phyloP scores from a whole-genome alignment of 2,113 vertebrate genomes.

The Aythya baeri region DNA sequence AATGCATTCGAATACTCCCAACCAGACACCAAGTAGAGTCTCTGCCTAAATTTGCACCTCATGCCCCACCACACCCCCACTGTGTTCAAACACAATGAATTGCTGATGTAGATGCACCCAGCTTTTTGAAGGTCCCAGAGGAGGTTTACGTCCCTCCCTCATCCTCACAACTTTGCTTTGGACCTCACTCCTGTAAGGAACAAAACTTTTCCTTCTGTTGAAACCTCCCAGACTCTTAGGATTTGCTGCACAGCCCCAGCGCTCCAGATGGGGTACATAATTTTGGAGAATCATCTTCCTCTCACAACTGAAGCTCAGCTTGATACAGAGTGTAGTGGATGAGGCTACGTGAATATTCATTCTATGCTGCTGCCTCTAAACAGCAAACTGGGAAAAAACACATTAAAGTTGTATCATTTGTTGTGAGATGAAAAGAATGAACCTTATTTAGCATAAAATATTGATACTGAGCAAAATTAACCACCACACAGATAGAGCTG shows the following conservation, averaged over 20 bases:
- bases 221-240: not conserved
- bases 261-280: not conserved
- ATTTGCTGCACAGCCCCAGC: not conserved
- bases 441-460: not conserved
- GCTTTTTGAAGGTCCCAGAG: too few relatives aligned
- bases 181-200: rapidly evolving
- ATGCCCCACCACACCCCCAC: not conserved
- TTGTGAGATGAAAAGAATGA: not conserved
- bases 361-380: not conserved
- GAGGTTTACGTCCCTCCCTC: not conserved
- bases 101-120: not conserved
- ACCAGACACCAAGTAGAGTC: not conserved
- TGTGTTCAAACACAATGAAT: too few relatives aligned
- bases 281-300: not conserved
- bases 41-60: not conserved
- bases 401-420: rapidly evolving
- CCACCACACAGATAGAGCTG: not conserved
- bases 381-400: not conserved
- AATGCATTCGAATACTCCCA: not conserved
- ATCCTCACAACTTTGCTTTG: not conserved
- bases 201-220: not conserved
- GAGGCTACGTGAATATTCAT: not conserved
- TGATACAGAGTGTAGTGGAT: not conserved
- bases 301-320: not conserved
- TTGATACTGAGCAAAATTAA: not conserved